Conservation (phyloP, 1,140 invertebrate species). For the Meteorus sp. region DNA sequence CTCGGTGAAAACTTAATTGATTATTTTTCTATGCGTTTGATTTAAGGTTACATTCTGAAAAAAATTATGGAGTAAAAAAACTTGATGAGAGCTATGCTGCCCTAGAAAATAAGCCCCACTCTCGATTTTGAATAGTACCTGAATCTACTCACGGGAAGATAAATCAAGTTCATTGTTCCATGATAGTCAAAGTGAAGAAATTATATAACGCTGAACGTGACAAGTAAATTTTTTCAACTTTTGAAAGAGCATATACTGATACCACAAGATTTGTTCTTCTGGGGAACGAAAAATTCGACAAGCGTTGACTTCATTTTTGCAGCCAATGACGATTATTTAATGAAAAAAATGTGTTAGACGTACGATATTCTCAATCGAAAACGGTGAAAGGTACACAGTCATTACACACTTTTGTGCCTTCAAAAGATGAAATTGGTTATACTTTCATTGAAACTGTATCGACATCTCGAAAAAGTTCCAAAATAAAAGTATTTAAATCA, state of each 20-base stretch:
- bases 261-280: background rate
- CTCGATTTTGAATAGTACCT: conserved; percentile 1
- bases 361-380: background rate
- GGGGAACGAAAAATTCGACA: background rate
- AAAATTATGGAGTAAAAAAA: conserved; percentile 6
- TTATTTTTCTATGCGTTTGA: background rate
- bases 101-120: background rate
- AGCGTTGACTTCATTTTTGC: background rate
- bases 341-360: background rate
- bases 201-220: conserved; percentile 4
- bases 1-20: background rate
- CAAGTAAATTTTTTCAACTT: background rate
- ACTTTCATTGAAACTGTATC: background rate
- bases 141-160: conserved; percentile 1
- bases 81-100: conserved; percentile 3
- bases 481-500: too few relatives aligned
- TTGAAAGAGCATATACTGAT: background rate
- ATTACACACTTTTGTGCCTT: background rate
- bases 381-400: background rate
- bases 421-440: background rate
- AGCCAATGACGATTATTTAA: background rate
- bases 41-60: conserved; percentile 1
- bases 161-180: background rate
- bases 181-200: background rate
- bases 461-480: background rate